phyloP scores from a whole-genome alignment of 1,140 invertebrate genomes.

The Drosophila fuyamai region DNA sequence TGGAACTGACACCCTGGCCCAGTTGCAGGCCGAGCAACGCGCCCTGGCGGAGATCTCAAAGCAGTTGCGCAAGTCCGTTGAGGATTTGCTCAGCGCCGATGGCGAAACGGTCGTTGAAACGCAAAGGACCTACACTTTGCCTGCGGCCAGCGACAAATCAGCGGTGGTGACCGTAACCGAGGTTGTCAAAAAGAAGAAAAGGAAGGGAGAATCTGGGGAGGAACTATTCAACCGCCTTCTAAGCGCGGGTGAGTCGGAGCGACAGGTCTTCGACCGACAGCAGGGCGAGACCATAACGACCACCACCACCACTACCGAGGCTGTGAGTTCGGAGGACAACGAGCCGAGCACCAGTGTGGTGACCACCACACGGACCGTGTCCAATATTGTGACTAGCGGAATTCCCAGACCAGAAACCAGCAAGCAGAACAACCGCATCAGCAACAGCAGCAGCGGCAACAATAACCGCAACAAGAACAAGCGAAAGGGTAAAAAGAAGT shows the following conservation, averaged over 20 bases:
- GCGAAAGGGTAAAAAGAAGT: slow-evolving; percentile 76
- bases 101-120: slow-evolving; percentile 57
- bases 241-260: slow-evolving; percentile 56
- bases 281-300: slow-evolving; percentile 79
- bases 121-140: slow-evolving; percentile 48
- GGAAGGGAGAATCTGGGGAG: slow-evolving; percentile 62
- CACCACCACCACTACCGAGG: slow-evolving; percentile 76
- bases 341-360: slow-evolving; percentile 72
- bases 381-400: slow-evolving; percentile 78
- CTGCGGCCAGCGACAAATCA: slow-evolving; percentile 49
- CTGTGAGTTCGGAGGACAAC: slow-evolving; percentile 35
- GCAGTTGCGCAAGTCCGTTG: slow-evolving; percentile 80
- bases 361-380: slow-evolving; percentile 76
- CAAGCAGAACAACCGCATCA: slow-evolving; percentile 50
- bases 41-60: slow-evolving; percentile 83
- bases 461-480: slow-evolving; percentile 72
- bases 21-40: slow-evolving; percentile 78
- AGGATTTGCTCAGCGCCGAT: slow-evolving; percentile 72
- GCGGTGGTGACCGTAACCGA: slow-evolving; percentile 71
- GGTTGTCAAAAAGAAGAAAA: slow-evolving; percentile 62
- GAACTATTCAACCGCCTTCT: slow-evolving; percentile 73
- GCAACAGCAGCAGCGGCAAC: slow-evolving; percentile 24
- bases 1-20: slow-evolving; percentile 55
- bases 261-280: slow-evolving; percentile 76
- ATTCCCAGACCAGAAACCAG: slow-evolving; percentile 57